A percentile compares a stretch with the other conserved stretches of the same genome.
These are phyloP conservation scores for Lepeophtheirus salmonis DNA, from an alignment of 1,140 invertebrate species.

Conservation along the genomic window DNA sequence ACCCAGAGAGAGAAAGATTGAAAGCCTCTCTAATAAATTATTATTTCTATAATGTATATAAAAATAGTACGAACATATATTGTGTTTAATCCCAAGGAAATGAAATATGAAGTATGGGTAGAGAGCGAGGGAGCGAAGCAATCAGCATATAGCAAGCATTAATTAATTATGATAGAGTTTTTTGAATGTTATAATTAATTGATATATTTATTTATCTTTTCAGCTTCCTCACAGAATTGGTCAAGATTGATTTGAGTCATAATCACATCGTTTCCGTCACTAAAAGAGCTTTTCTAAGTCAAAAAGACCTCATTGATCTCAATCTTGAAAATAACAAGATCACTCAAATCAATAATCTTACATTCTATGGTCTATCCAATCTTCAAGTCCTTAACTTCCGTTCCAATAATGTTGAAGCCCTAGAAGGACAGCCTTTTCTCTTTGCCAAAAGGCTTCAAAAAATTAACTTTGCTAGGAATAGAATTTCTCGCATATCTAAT, in stretches of 20 bases:
- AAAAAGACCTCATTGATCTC: conserved; percentile 20
- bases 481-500: not conserved
- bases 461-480: conserved; percentile 5
- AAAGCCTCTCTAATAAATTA: too few species aligned
- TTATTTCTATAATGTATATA: too few species aligned
- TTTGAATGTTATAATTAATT: not conserved
- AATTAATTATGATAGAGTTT: too few species aligned
- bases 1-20: too few species aligned
- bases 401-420: conserved; percentile 6
- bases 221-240: conserved; percentile 24
- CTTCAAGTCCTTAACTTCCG: conserved; percentile 5
- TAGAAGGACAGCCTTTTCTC: not conserved
- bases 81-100: too few species aligned
- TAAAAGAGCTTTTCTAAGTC: conserved; percentile 21
- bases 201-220: conserved; percentile 19
- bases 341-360: conserved; percentile 11
- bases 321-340: conserved; percentile 21
- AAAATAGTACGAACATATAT: too few species aligned
- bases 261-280: conserved; percentile 20
- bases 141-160: too few species aligned
- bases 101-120: too few species aligned
- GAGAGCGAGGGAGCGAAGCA: too few species aligned
- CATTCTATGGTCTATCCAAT: conserved; percentile 7
- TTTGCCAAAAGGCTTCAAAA: conserved; percentile 1
- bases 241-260: conserved; percentile 23